Evolutionary conservation across 2,113 vertebrate species (phyloP).

Genomic region (Phoenicopterus ruber): DNA sequence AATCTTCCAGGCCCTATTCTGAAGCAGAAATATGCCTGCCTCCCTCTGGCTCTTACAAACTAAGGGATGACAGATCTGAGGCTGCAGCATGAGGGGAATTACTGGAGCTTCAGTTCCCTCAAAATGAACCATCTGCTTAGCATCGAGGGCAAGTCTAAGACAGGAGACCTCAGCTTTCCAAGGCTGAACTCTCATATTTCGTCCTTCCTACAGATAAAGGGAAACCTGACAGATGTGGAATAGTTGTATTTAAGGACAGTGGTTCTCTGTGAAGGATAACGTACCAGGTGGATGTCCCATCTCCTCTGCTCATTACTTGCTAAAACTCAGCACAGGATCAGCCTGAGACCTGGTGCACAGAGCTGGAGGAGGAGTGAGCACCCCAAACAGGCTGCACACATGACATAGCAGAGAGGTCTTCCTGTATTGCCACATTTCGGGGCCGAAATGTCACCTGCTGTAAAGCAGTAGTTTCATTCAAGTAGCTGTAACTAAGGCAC

Average conservation of each 20-base stretch:
- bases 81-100: neutral
- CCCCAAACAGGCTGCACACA: neutral
- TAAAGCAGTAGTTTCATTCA: neutral
- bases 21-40: neutral
- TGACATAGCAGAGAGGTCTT: neutral
- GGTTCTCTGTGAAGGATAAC: neutral
- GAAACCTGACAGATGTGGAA: neutral
- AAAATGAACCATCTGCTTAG: neutral
- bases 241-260: neutral
- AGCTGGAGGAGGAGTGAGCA: neutral
- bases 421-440: neutral
- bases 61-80: conserved; percentile 6
- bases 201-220: neutral
- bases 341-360: neutral
- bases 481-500: neutral
- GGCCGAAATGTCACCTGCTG: neutral
- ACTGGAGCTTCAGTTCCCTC: neutral
- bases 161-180: neutral
- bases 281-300: neutral
- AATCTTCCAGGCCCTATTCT: neutral
- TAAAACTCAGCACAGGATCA: neutral
- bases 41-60: neutral
- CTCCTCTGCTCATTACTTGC: neutral
- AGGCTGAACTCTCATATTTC: neutral
- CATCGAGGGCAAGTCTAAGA: neutral